Evolutionary conservation across 2,888 invertebrate species (phyloP), one percentile per base, ranked within the genome.

Genomic region (Parelbella ahira): DNA sequence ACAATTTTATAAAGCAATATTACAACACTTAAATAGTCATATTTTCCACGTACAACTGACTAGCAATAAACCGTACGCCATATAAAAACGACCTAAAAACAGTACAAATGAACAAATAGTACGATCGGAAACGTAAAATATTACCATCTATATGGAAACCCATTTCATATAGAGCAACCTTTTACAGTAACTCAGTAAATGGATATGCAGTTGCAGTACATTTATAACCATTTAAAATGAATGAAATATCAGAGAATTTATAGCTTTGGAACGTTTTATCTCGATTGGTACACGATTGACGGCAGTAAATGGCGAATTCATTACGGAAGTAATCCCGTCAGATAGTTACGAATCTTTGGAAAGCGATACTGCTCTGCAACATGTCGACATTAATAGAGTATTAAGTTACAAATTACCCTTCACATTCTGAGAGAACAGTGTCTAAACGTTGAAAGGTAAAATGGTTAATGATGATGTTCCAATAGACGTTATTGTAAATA

Each of bases 191-290:
- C 24, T 12, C n/a, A n/a, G 30, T 10, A 39, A 19, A 24, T 4
- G 8, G 28, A 13, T 29, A n/a, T 8, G 4, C 18, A 30, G 8
- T 23, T 28, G 11, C 10, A 6, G 23, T 13, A 12, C 12, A 18
- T 30, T 25, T 39, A 30, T 21, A 34, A 7, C 1, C 11, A n/a
- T n/a, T n/a, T n/a, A n/a, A n/a, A n/a, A 12, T 37, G 11, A 37
- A 37, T 37, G 28, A 37, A 37, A 37, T 36, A 36, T 37, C 11
- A 32, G 18, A 12, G 8, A 8, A 39, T 39, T 39, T 30, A 38
- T 30, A 10, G 19, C 12, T 30, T 12, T 37, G 11, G 18, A 39
- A 39, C 15, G 7, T 21, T 19, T 8, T 18, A 23, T 7, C 3
- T 11, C 6, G 25, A 30, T 32, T 7, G 30, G 3, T 29, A 23